Evolutionary conservation across 2,797 vertebrate genomes (phyloP), one percentile per base, ranked within the genome.

Genomic region (Clarias pachynema): DNA sequence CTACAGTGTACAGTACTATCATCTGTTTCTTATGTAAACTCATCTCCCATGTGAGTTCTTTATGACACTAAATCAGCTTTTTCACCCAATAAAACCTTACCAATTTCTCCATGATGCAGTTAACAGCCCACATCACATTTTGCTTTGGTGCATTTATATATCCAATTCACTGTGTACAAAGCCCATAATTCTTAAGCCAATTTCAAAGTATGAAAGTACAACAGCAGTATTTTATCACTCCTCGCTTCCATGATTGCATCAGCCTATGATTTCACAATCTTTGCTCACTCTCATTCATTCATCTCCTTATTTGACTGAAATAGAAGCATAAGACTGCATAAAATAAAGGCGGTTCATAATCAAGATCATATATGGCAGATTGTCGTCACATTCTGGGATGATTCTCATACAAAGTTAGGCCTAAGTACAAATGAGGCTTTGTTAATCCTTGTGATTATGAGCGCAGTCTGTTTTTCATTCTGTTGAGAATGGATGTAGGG

Each of bases 81-180:
- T 84, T 78, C 79, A 44, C 73, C 63, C 77, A 63, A 44, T 84
- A 74, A 87, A 85, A 80, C 83, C 53, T 70, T 56, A 70, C 56
- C 73, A 86, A 83, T 44, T 79, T 89, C 84, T 83, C 83, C 88
- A 79, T 59, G 79, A 84, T 86, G 66, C 29, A 34, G 40, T 70
- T 70, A 75, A 31, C 63, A 26, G 68, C 70, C 84, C 74, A 26
- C 82, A 63, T 40, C 20, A 26, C 53, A 65, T 44, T 63, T 14
- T 59, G 59, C 70, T 69, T 66, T 49, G 81, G 59, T 63, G 60
- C 75, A 69, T 22, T 65, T 16, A 53, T 14, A 44, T 34, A 53
- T 69, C 12, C 40, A 56, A 69, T 78, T 56, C n/a, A 44, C 34
- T 82, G 73, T 57, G 56, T 57, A 16, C 53, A 37, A 24, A 78